A percentile compares a stretch with the other conserved stretches of the same genome.
phyloP scores from a whole-genome alignment of 2,888 invertebrate genomes.

The Brenthis hecate region DNA sequence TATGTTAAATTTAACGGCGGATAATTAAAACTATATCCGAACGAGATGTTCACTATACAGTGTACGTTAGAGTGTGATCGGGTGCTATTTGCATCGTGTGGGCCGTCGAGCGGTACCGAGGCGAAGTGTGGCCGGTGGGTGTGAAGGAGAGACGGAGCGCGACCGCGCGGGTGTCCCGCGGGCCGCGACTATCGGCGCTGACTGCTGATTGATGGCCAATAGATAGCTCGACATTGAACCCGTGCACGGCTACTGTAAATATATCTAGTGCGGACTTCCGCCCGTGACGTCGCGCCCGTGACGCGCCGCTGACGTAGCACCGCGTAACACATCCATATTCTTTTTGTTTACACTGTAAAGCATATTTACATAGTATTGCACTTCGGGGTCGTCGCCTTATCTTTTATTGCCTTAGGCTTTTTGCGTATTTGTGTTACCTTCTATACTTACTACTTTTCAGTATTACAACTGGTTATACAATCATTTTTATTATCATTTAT shows the following conservation, averaged over 20 bases:
- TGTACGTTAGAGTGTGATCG: slow-evolving; percentile 26
- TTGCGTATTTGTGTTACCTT: slow-evolving; percentile 40
- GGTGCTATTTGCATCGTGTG: slow-evolving; percentile 29
- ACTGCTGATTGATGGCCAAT: slow-evolving; percentile 77
- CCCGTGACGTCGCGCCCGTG: slow-evolving; percentile 72
- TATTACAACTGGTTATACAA: slow-evolving; percentile 27
- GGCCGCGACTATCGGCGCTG: slow-evolving; percentile 42
- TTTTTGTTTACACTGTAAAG: slow-evolving; percentile 80
- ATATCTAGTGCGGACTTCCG: slow-evolving; percentile 78
- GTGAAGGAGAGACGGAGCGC: slow-evolving; percentile 35
- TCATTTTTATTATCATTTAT: slow-evolving; percentile 30
- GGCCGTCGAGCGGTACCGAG: slow-evolving; percentile 25
- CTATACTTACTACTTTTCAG: slow-evolving; percentile 10
- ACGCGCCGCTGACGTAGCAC: slow-evolving; percentile 66
- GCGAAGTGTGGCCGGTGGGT: slow-evolving; percentile 30
- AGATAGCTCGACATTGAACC: slow-evolving; percentile 80
- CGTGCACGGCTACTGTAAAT: slow-evolving; percentile 66
- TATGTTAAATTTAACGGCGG: slow-evolving; percentile 41
- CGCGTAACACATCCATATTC: slow-evolving; percentile 71
- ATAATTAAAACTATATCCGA: slow-evolving; percentile 42
- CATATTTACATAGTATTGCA: slow-evolving; percentile 76
- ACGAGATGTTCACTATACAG: slow-evolving; percentile 25
- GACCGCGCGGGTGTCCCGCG: slow-evolving; percentile 37
- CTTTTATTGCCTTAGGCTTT: slow-evolving; percentile 70
- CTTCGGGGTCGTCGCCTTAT: slow-evolving; percentile 73